phyloP scores from a whole-genome alignment of 2,888 invertebrate species.

The Koerneria pararmatus region DNA sequence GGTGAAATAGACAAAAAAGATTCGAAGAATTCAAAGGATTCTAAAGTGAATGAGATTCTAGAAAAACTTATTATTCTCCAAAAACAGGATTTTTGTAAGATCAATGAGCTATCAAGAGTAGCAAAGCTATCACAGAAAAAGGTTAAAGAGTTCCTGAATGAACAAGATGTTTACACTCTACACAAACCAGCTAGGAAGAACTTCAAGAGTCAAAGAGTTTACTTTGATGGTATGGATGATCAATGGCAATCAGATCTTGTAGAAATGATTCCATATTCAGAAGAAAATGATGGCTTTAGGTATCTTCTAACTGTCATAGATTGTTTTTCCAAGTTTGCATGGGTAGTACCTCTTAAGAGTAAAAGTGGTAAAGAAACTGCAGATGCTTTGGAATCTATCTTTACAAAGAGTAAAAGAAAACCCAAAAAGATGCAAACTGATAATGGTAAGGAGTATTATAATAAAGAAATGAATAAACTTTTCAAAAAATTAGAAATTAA shows the following conservation, averaged over 20 bases:
- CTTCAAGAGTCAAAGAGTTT: conserved; percentile 34
- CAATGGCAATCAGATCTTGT: conserved; percentile 44
- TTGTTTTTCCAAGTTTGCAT: conserved; percentile 40
- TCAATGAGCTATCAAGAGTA: conserved; percentile 32
- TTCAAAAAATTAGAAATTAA: conserved; percentile 34
- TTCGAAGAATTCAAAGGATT: too few species aligned
- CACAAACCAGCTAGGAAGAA: conserved; percentile 38
- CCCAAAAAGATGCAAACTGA: conserved; percentile 38
- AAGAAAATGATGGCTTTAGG: conserved; percentile 35
- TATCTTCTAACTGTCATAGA: conserved; percentile 28
- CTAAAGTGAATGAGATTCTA: too few species aligned
- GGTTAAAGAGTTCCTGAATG: conserved; percentile 32
- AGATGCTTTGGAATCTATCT: conserved; percentile 33
- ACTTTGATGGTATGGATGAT: conserved; percentile 31
- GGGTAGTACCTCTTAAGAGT: conserved; percentile 34
- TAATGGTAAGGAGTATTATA: conserved; percentile 39
- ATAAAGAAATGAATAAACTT: conserved; percentile 29
- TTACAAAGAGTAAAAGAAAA: conserved; percentile 33
- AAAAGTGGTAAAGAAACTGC: conserved; percentile 41
- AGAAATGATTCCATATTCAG: conserved; percentile 38
- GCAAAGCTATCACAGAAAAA: conserved; percentile 27
- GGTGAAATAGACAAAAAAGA: conserved; percentile 25
- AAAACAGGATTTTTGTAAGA: conserved; percentile 33
- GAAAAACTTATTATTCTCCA: conserved; percentile 30
- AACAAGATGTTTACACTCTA: conserved; percentile 39